phyloP scores from a whole-genome alignment of 2,797 vertebrate species.

The Emydoidea blandingii region DNA sequence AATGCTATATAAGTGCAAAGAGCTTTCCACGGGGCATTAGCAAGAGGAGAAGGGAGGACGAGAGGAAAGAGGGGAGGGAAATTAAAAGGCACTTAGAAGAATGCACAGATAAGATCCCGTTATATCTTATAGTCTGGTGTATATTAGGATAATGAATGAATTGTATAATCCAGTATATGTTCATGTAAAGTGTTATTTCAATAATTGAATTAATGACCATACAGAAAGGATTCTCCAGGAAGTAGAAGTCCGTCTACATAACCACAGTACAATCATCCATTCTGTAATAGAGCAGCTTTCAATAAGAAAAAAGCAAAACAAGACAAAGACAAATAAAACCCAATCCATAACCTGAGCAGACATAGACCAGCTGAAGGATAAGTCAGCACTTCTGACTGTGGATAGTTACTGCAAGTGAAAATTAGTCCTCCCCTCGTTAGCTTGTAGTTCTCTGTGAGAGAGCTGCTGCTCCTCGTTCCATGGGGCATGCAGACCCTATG shows the following conservation, averaged over 20 bases:
- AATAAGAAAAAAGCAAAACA: background rate
- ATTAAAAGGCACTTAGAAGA: background rate
- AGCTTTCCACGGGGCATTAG: background rate
- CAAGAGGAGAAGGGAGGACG: background rate
- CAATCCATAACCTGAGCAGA: background rate
- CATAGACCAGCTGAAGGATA: background rate
- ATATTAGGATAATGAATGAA: background rate
- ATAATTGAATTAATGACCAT: constrained; percentile 70
- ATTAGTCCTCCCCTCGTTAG: background rate
- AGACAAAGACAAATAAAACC: too few species aligned
- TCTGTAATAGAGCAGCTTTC: constrained; percentile 62
- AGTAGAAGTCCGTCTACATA: constrained; percentile 52
- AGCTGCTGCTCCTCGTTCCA: background rate
- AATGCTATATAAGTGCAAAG: background rate
- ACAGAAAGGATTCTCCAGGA: constrained; percentile 64
- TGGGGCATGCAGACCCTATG: background rate
- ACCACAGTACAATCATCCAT: constrained; percentile 46
- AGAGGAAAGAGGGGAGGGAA: too few species aligned
- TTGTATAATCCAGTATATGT: background rate
- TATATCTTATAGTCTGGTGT: background rate
- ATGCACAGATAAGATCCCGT: fast-evolving
- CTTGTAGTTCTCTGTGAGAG: background rate
- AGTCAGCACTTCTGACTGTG: fast-evolving
- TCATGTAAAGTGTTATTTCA: constrained; percentile 67
- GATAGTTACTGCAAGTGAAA: background rate